Evolutionary conservation across 2,113 vertebrate genomes (phyloP).

Genomic region (Scomber japonicus): DNA sequence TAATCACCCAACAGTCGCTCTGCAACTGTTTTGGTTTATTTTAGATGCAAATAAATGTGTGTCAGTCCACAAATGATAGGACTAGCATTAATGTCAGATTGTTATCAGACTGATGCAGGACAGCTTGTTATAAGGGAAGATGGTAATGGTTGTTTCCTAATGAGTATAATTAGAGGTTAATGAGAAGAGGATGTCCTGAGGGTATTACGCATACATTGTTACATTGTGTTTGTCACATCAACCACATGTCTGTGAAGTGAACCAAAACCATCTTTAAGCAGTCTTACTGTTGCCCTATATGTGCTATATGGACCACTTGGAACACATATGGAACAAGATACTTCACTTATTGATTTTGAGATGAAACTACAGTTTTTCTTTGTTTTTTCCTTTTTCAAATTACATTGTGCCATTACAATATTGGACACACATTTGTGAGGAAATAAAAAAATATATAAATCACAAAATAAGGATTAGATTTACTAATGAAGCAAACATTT

Average conservation of each 20-base stretch:
- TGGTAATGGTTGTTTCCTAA: background rate
- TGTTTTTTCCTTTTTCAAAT: background rate
- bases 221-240: conserved; percentile 24
- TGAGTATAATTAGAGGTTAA: conserved; percentile 38
- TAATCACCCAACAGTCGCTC: background rate
- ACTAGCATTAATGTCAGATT: background rate
- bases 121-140: background rate
- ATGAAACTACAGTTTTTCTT: background rate
- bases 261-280: too few relatives aligned
- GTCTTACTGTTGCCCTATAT: too few relatives aligned
- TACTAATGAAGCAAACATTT: too few relatives aligned
- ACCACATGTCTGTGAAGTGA: background rate
- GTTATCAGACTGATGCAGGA: background rate
- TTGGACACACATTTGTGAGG: background rate
- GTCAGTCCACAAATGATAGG: background rate
- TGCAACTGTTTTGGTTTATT: background rate
- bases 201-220: conserved; percentile 4
- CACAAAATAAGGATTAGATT: too few relatives aligned
- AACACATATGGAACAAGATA: background rate
- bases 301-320: background rate
- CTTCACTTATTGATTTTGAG: background rate
- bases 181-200: conserved; percentile 22
- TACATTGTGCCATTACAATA: background rate
- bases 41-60: background rate
- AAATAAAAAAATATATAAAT: too few relatives aligned